A percentile compares a stretch with the other conserved stretches of the same genome.
phyloP scores from a whole-genome alignment of 2,113 vertebrate species.

The Hippocampus abdominalis region DNA sequence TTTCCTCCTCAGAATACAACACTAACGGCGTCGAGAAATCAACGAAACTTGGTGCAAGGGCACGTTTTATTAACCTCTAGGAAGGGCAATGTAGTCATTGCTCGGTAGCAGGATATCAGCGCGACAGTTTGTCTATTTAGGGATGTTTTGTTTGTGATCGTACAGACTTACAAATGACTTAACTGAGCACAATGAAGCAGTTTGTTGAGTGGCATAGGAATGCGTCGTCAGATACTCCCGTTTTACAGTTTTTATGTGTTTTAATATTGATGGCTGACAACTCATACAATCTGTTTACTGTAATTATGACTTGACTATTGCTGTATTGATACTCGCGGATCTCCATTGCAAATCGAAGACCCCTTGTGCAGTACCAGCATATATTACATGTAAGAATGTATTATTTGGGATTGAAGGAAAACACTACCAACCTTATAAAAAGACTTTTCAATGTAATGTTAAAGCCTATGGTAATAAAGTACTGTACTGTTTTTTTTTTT shows the following conservation, averaged over 20 bases:
- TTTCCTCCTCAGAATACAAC: background rate
- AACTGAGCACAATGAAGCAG: too few relatives aligned
- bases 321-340: background rate
- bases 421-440: background rate
- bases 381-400: background rate
- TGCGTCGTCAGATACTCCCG: background rate
- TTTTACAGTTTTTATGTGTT: background rate
- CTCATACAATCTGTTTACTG: background rate
- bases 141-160: too few relatives aligned
- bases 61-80: background rate
- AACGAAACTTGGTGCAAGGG: background rate
- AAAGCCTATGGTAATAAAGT: background rate
- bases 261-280: background rate
- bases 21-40: background rate
- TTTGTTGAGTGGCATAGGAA: background rate
- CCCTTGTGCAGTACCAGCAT: background rate
- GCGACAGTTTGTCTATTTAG: background rate
- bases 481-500: background rate
- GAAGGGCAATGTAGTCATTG: background rate
- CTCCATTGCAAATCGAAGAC: background rate
- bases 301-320: background rate
- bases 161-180: too few relatives aligned
- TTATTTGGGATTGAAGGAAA: background rate
- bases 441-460: background rate
- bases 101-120: background rate